Percentiles rank a stretch among this genome's conserved stretches.
phyloP scores from a whole-genome alignment of 2,113 vertebrate species.

The Leucoraja erinaceus region DNA sequence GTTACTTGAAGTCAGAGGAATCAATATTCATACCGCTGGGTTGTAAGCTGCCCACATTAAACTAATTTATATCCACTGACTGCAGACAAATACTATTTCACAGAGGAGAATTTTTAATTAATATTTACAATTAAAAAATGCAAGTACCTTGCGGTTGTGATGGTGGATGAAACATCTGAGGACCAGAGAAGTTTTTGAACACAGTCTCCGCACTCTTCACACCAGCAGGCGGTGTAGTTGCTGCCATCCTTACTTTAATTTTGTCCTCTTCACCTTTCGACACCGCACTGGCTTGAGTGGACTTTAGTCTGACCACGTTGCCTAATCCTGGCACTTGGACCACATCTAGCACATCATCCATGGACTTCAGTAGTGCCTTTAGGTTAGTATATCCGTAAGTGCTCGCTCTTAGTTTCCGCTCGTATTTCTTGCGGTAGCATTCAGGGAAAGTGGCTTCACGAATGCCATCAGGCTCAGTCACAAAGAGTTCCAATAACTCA shows the following conservation, averaged over 20 bases:
- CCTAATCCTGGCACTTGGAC: not conserved
- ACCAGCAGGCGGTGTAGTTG: not conserved
- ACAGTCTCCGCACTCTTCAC: not conserved
- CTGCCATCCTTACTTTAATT: not conserved
- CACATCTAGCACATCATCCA: constrained; percentile 46
- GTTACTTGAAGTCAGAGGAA: too few relatives aligned
- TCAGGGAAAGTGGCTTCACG: constrained; percentile 43
- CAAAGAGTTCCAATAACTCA: constrained; percentile 48
- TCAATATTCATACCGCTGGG: too few relatives aligned
- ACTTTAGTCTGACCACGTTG: constrained; percentile 48
- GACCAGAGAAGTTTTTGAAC: not conserved
- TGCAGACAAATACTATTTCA: not conserved
- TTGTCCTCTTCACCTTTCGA: not conserved
- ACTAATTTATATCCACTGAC: not conserved
- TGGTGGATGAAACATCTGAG: not conserved
- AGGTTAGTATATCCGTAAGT: constrained; percentile 49
- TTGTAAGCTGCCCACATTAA: too few relatives aligned
- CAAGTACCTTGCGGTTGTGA: not conserved
- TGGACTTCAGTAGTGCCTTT: constrained; percentile 43
- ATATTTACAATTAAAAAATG: not conserved
- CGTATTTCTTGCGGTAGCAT: constrained; percentile 47
- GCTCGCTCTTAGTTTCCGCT: constrained; percentile 41
- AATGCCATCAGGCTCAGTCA: constrained; percentile 46
- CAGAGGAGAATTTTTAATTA: not conserved
- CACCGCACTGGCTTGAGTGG: not conserved